Percentiles rank a stretch among this genome's conserved stretches.
Conservation (phyloP, 2,113 vertebrate genomes). For the Mus spicilegus region DNA sequence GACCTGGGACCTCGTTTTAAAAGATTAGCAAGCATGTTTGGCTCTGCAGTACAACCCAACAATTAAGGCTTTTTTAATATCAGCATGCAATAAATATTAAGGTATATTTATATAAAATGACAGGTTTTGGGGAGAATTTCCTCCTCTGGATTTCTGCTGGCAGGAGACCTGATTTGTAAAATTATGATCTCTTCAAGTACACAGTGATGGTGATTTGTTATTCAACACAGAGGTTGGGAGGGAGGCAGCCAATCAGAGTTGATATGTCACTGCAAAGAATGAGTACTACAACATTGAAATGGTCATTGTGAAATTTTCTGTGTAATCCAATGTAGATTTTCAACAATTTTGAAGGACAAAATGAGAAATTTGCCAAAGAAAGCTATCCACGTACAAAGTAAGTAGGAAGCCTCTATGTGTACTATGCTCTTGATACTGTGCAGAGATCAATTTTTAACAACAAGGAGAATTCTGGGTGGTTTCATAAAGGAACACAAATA, state of each 20-base stretch:
- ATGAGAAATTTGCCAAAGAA: neutral
- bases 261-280: fast-evolving
- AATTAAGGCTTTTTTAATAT: slow-evolving; percentile 53
- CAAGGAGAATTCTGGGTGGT: neutral
- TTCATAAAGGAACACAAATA: neutral
- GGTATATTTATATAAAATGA: too few relatives aligned
- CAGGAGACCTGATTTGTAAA: fast-evolving
- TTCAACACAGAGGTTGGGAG: too few relatives aligned
- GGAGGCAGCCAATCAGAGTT: neutral
- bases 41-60: slow-evolving; percentile 48
- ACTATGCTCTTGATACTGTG: neutral
- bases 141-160: neutral
- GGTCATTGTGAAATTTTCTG: fast-evolving
- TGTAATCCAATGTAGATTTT: neutral
- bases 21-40: slow-evolving; percentile 87
- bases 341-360: neutral
- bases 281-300: fast-evolving
- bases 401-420: neutral
- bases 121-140: neutral
- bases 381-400: neutral
- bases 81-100: neutral
- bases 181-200: neutral
- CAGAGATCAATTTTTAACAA: neutral
- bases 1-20: slow-evolving; percentile 86
- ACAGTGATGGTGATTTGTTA: neutral